phyloP scores from a whole-genome alignment of 2,113 vertebrate genomes.

The Panurus biarmicus region DNA sequence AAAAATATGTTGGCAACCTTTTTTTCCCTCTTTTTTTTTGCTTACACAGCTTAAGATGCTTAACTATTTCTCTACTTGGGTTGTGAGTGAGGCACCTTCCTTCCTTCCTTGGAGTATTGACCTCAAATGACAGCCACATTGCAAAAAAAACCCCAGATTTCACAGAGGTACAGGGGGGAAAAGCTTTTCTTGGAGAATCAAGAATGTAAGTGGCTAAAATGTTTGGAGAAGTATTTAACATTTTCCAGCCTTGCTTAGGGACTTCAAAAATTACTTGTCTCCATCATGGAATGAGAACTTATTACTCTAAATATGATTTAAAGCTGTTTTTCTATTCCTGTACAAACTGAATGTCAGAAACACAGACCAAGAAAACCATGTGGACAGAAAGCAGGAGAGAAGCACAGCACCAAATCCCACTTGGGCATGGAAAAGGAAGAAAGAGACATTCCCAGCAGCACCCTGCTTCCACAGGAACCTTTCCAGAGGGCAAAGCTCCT shows the following conservation, averaged over 20 bases:
- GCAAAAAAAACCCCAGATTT: background rate
- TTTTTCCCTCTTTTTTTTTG: background rate
- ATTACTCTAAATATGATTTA: background rate
- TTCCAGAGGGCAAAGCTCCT: background rate
- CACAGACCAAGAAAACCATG: background rate
- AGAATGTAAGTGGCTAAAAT: background rate
- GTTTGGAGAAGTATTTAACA: background rate
- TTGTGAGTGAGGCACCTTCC: background rate
- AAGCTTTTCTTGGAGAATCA: background rate
- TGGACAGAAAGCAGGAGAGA: background rate
- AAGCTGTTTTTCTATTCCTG: background rate
- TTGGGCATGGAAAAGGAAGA: background rate
- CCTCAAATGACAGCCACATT: background rate
- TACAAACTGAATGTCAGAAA: background rate
- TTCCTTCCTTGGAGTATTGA: background rate
- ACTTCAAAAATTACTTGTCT: background rate
- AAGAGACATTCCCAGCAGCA: background rate
- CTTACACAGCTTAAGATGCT: slow-evolving; percentile 31
- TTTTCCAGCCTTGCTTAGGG: background rate
- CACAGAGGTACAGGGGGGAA: rapidly evolving
- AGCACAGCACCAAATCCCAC: background rate
- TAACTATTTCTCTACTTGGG: slow-evolving; percentile 47
- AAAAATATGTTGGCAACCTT: slow-evolving; percentile 56
- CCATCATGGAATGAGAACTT: background rate
- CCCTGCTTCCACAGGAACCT: background rate